These are phyloP conservation scores for Corvus hawaiiensis DNA, from an alignment of 2,113 vertebrate species.

Conservation along the genomic window DNA sequence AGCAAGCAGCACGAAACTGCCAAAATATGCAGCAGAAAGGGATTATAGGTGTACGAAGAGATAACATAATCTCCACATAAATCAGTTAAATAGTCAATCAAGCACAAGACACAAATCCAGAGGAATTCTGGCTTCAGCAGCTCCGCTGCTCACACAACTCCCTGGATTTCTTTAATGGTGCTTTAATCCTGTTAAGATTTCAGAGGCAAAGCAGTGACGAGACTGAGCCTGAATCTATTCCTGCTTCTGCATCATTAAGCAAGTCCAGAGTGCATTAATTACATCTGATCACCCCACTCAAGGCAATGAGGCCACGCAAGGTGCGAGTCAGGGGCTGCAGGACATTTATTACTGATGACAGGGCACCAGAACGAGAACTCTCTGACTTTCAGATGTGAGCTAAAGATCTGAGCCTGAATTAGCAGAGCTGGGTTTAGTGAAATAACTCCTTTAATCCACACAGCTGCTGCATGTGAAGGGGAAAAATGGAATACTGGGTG, in stretches of 20 bases:
- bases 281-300: background rate
- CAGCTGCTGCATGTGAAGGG: background rate
- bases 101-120: slow-evolving; percentile 14
- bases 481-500: background rate
- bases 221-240: background rate
- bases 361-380: background rate
- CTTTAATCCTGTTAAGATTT: slow-evolving; percentile 20
- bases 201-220: background rate
- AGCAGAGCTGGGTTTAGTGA: background rate
- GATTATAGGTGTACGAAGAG: background rate
- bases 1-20: background rate
- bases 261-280: slow-evolving; percentile 23
- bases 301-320: background rate
- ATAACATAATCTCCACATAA: background rate
- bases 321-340: background rate
- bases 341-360: background rate
- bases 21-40: background rate
- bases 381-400: background rate
- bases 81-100: slow-evolving; percentile 30
- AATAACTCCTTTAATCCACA: background rate
- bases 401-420: background rate
- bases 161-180: background rate
- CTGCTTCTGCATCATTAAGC: slow-evolving; percentile 9
- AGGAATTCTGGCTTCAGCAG: background rate
- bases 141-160: background rate